These are phyloP conservation scores for Syngnathus acus DNA, from an alignment of 2,797 vertebrate genomes.

Conservation along the genomic window DNA sequence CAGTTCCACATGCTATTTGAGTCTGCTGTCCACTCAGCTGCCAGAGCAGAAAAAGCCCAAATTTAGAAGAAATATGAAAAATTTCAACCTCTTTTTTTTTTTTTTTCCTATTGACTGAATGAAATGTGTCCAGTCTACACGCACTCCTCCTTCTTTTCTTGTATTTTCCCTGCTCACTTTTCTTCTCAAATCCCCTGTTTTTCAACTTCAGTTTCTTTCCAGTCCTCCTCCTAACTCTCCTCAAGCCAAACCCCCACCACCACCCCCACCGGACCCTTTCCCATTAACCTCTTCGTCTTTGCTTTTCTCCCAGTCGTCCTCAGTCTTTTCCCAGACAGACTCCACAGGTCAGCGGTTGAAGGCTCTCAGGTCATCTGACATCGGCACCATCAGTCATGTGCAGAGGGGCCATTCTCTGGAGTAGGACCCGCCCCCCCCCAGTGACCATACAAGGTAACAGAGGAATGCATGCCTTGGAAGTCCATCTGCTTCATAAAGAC, in stretches of 20 bases:
- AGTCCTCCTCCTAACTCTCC: neutral
- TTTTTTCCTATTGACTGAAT: constrained; percentile 6
- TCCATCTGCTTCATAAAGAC: constrained; percentile 56
- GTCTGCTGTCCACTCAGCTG: constrained; percentile 13
- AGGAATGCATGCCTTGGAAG: constrained; percentile 65
- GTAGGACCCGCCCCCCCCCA: constrained; percentile 68
- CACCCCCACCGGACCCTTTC: neutral
- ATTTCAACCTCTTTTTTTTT: constrained; percentile 13
- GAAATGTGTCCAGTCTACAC: constrained; percentile 8
- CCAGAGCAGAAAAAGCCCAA: constrained; percentile 38
- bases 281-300: constrained; percentile 13
- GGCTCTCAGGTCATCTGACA: constrained; percentile 62
- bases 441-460: constrained; percentile 90
- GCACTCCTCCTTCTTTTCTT: constrained; percentile 3
- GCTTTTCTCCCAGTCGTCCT: constrained; percentile 14
- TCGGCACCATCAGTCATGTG: constrained; percentile 69
- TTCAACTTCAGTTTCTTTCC: neutral
- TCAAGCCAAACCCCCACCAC: neutral
- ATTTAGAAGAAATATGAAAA: constrained; percentile 53
- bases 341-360: constrained; percentile 75
- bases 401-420: constrained; percentile 34
- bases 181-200: neutral
- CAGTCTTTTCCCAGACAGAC: constrained; percentile 63
- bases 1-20: constrained; percentile 26
- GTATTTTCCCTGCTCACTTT: neutral